A percentile compares a stretch with the other conserved stretches of the same genome.
These are phyloP conservation scores for Pterocles orientalis DNA, from an alignment of 2,113 vertebrate species.

Conservation along the genomic window DNA sequence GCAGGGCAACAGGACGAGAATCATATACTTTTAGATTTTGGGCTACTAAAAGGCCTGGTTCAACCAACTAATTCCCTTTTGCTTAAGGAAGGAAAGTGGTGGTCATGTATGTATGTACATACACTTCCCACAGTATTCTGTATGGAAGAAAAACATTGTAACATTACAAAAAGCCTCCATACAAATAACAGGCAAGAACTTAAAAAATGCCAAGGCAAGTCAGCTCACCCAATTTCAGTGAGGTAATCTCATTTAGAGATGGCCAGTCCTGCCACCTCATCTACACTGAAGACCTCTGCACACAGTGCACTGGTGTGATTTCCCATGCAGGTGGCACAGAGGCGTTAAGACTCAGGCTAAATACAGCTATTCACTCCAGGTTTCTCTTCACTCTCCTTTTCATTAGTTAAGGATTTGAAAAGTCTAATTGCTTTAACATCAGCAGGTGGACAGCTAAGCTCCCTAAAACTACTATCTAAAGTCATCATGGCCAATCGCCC, in stretches of 20 bases:
- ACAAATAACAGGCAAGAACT: background rate
- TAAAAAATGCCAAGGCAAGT: background rate
- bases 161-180: background rate
- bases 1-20: background rate
- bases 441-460: background rate
- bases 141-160: background rate
- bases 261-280: background rate
- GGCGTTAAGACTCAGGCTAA: background rate
- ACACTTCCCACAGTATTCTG: background rate
- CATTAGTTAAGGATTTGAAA: background rate
- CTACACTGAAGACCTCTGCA: background rate
- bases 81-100: background rate
- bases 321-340: background rate
- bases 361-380: background rate
- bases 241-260: background rate
- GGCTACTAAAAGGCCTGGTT: background rate
- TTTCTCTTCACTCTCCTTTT: background rate
- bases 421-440: background rate
- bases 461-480: background rate
- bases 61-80: background rate
- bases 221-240: background rate
- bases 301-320: background rate
- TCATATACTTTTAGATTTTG: background rate
- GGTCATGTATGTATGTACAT: background rate
- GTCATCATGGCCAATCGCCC: background rate